These are phyloP conservation scores for Limnephilus rhombicus DNA, from an alignment of 2,888 invertebrate species.

Conservation along the genomic window DNA sequence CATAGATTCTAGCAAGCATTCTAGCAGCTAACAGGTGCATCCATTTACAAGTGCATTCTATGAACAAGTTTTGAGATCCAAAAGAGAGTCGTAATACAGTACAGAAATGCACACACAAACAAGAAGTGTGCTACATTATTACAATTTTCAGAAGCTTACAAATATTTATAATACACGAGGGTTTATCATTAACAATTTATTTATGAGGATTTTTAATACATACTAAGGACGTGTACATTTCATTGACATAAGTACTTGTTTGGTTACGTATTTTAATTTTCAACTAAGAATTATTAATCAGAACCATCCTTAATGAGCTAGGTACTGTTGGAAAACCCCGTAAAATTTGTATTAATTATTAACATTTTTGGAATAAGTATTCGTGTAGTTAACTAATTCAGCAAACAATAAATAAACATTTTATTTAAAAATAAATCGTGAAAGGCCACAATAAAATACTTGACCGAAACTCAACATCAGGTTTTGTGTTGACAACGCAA, in stretches of 20 bases:
- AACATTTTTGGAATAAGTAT: not conserved
- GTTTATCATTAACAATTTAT: not conserved
- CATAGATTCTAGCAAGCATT: slow-evolving; percentile 56
- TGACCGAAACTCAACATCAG: not conserved
- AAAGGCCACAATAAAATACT: not conserved
- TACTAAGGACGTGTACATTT: slow-evolving; percentile 64
- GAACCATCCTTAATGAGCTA: not conserved
- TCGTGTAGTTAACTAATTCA: not conserved
- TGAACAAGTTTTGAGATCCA: not conserved
- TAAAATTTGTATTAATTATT: not conserved
- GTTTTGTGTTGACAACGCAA: not conserved
- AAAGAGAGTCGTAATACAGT: not conserved
- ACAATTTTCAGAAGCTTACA: not conserved
- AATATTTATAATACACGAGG: not conserved
- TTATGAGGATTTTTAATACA: slow-evolving; percentile 11
- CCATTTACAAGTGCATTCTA: slow-evolving; percentile 59
- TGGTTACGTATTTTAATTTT: slow-evolving; percentile 52
- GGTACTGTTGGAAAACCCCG: not conserved
- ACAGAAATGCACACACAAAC: not conserved
- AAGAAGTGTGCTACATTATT: not conserved
- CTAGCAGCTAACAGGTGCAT: slow-evolving; percentile 35
- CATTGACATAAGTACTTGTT: slow-evolving; percentile 64
- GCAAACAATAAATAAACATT: not conserved
- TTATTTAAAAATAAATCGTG: not conserved
- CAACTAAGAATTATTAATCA: not conserved